Evolutionary conservation across 1,140 invertebrate genomes (phyloP).

Genomic region (Eubasilissa regina): DNA sequence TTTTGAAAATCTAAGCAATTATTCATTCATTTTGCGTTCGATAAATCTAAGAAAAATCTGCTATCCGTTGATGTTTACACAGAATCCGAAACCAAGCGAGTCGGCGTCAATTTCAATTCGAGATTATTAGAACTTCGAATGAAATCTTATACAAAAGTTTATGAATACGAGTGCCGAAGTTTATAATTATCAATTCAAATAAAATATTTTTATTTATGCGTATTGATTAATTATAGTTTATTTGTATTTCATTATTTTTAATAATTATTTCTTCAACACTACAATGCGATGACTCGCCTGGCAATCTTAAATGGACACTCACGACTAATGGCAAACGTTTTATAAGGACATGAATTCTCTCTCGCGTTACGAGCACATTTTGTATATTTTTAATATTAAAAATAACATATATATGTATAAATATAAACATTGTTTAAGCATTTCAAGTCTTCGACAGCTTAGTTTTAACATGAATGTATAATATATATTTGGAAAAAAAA

Average conservation of each 20-base stretch:
- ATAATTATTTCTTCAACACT: constrained; percentile 28
- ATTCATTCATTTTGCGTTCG: too few species aligned
- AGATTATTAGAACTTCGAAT: not conserved
- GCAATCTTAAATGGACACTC: constrained; percentile 47
- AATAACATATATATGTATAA: constrained; percentile 44
- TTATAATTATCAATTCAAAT: not conserved
- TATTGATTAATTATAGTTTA: not conserved
- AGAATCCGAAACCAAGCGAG: constrained; percentile 21
- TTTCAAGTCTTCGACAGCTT: constrained; percentile 58
- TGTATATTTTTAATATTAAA: constrained; percentile 61
- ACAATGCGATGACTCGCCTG: constrained; percentile 44
- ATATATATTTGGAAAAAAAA: not conserved
- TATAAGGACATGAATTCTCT: constrained; percentile 55
- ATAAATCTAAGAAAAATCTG: too few species aligned
- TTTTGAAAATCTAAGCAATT: not conserved
- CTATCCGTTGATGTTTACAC: not conserved
- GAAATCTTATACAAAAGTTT: constrained; percentile 2
- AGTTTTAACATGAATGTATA: constrained; percentile 48
- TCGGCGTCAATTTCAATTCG: constrained; percentile 32
- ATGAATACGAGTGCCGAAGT: constrained; percentile 29
- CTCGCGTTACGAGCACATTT: constrained; percentile 59
- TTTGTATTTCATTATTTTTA: constrained; percentile 22
- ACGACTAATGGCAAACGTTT: constrained; percentile 56
- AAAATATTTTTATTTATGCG: not conserved
- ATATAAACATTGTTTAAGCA: constrained; percentile 49